A percentile compares a stretch with the other conserved stretches of the same genome.
Evolutionary conservation across 2,888 invertebrate genomes (phyloP).

Genomic region (Rhagium mordax): DNA sequence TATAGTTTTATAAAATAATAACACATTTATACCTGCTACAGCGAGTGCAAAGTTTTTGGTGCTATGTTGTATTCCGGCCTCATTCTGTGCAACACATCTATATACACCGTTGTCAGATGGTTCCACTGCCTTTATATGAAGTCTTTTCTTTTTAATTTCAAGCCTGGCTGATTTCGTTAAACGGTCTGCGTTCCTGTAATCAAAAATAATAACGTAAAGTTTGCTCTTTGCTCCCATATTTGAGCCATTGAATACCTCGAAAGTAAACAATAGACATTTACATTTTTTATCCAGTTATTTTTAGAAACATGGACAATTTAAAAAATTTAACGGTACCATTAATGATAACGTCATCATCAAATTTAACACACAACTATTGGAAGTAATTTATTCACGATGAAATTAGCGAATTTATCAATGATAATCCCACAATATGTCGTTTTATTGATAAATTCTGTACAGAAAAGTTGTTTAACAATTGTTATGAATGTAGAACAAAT

Average conservation of each 20-base stretch:
- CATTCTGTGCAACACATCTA: constrained; percentile 80
- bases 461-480: no score
- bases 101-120: constrained; percentile 82
- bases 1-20: no score
- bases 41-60: constrained; percentile 72
- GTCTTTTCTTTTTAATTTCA: constrained; percentile 75
- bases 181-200: constrained; percentile 76
- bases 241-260: background rate
- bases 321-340: background rate
- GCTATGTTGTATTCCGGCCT: constrained; percentile 75
- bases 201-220: background rate
- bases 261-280: background rate
- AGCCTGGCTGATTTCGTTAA: constrained; percentile 74
- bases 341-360: no score
- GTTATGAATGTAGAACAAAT: no score
- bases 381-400: no score
- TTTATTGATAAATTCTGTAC: no score
- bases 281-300: background rate
- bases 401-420: no score
- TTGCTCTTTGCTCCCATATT: background rate
- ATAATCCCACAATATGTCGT: no score
- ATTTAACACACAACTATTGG: no score
- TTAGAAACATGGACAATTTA: no score
- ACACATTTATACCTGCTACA: constrained; percentile 72
- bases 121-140: constrained; percentile 74